These are phyloP conservation scores for Drosophila watanabei DNA, from an alignment of 1,140 invertebrate species.

Conservation along the genomic window DNA sequence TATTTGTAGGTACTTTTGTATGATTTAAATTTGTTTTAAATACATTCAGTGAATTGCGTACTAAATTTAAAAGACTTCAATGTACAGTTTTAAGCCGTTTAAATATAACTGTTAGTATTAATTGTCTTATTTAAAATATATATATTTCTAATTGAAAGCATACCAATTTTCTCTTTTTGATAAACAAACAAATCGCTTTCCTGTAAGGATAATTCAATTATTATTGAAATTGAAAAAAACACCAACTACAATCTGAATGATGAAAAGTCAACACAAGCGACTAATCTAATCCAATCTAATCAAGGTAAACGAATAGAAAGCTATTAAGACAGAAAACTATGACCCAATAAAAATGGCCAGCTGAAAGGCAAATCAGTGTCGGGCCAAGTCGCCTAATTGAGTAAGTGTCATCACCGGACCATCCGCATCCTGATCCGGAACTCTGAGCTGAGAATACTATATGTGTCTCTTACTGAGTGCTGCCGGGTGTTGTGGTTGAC, in stretches of 20 bases:
- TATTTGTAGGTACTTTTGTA: neutral
- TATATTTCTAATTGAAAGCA: no score
- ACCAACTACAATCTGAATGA: slow-evolving; percentile 16
- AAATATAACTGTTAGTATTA: neutral
- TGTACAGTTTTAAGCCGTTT: neutral
- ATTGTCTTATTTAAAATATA: no score
- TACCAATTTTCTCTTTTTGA: neutral
- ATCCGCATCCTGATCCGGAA: slow-evolving; percentile 33
- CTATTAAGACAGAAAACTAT: slow-evolving; percentile 33
- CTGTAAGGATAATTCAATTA: slow-evolving; percentile 6
- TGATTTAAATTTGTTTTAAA: neutral
- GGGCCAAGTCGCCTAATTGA: slow-evolving; percentile 74
- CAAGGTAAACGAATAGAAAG: slow-evolving; percentile 60
- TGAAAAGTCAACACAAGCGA: slow-evolving; percentile 10
- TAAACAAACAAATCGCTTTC: neutral
- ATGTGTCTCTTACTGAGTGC: slow-evolving; percentile 15
- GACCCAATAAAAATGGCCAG: slow-evolving; percentile 44
- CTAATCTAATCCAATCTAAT: slow-evolving; percentile 45
- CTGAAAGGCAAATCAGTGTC: slow-evolving; percentile 70
- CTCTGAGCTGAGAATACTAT: slow-evolving; percentile 33
- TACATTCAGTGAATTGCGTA: neutral
- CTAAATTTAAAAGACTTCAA: neutral
- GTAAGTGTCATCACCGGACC: slow-evolving; percentile 71
- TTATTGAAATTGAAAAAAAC: slow-evolving; percentile 13
- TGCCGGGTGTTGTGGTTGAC: slow-evolving; percentile 47